Base-by-base conservation (phyloP, 2,888 invertebrate genomes). In the Deilephila elpenor region DNA sequence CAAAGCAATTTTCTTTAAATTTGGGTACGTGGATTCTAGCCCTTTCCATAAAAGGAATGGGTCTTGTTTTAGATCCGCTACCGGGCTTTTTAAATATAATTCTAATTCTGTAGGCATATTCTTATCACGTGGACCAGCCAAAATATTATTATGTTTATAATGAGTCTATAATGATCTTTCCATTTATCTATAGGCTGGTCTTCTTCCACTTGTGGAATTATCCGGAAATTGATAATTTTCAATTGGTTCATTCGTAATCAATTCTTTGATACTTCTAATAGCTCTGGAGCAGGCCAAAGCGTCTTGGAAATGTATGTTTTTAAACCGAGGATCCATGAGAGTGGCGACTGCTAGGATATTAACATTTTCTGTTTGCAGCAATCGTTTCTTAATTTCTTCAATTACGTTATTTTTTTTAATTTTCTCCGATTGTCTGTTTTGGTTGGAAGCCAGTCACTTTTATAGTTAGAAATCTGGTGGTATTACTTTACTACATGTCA, bases 321-420 rank as follows among this genome's bases (percentile, higher is more conserved):
- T 75, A 29, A 74, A 75, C 14, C 75, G 70, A 8, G 67, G 74
- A 59, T 74, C 73, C 20, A 75, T 7, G 5, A 72, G 6, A 61
- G 71, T 76, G 51, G 76, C 53, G 53, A 75, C 59, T 25, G 71
- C 73, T 20, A 74, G 71, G 17, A 59, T 64, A 67, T 71, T 71
- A 32, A 72, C 73, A 59, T 75, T 17, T 64, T 74, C 73, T 19
- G 71, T 72, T 70, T 34, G 59, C 25, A 73, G 70, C 71, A 78
- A 76, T 17, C 75, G 64, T 75, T 78, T 77, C 11, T 74, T 76
- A 4, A 78, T 74, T 44, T 78, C 77, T 20, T 19, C 67, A 0
- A 74, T 34, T 19, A 74, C 59, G 7, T 73, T 74, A 19, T 71
- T 71, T 64, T 74, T 71, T 51, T 71, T n/a, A n/a, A 53, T 72